Percentiles rank a stretch among this genome's conserved stretches.
Conservation (phyloP, 64 coral and sea anemone species). For the Astreopora myriophthalma region DNA sequence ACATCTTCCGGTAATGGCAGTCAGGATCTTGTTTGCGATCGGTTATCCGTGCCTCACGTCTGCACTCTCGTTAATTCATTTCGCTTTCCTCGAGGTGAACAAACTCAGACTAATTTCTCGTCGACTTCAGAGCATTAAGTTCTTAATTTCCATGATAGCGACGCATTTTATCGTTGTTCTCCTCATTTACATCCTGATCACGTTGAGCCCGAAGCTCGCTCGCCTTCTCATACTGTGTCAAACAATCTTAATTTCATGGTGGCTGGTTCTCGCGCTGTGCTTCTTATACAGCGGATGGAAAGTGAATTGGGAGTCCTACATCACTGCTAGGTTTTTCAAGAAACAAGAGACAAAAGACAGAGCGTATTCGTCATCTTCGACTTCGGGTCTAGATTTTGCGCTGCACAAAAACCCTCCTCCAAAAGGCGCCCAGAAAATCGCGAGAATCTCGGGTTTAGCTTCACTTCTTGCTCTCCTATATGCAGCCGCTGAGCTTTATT, state of each 20-base stretch:
- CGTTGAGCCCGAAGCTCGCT: conserved; percentile 71
- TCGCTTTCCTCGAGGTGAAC: conserved; percentile 88
- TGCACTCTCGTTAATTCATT: conserved; percentile 75
- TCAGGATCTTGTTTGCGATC: conserved; percentile 69
- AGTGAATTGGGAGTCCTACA: conserved; percentile 58
- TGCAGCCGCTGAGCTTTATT: conserved; percentile 51
- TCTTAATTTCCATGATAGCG: conserved; percentile 58
- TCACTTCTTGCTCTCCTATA: conserved; percentile 58
- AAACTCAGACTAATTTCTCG: conserved; percentile 44
- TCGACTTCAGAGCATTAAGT: conserved; percentile 86
- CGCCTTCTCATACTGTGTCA: conserved; percentile 78
- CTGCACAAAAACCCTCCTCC: not conserved
- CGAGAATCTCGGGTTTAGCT: conserved; percentile 63
- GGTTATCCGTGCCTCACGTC: conserved; percentile 86
- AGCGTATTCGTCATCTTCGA: not conserved
- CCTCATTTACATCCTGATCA: conserved; percentile 55
- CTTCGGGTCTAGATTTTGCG: not conserved
- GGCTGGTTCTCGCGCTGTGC: conserved; percentile 52
- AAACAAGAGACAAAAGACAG: conserved; percentile 11
- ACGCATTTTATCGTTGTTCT: conserved; percentile 75
- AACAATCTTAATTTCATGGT: conserved; percentile 78
- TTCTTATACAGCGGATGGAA: conserved; percentile 76
- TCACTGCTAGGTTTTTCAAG: conserved; percentile 51
- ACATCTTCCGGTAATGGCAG: conserved; percentile 55
- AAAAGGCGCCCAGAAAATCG: conserved; percentile 68